Base-by-base conservation (phyloP, 2,113 vertebrate genomes). In the Apodemus speciosus region DNA sequence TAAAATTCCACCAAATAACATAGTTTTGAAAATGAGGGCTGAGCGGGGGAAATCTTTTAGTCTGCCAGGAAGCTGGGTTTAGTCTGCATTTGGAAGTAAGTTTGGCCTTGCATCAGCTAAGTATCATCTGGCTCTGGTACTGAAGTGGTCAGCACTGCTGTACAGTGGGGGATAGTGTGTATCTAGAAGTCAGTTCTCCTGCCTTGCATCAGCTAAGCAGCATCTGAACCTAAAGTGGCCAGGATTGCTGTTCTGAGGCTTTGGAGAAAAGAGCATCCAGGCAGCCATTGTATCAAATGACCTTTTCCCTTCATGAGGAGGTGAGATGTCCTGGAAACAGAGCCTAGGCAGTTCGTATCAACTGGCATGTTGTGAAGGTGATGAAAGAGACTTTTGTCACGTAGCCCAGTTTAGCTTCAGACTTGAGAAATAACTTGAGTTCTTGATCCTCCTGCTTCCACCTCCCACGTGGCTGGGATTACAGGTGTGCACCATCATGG, bases 181-280 rank as follows among this genome's bases (percentile, higher is more conserved):
- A 15, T 38, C 93, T 27, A 83, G 46, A 71, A 93, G 58, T 89
- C 8, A 77, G 92, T 96, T 90, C 91, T 93, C 25, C 9, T 66
- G 27, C 32, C 25, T 88, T 90, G 23, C 58, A 15, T 85, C 49
- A 85, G 13, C 72, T 86, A 51, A 35, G 62, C 64, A 35, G 95
- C 46, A 18, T 14, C 68, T 18, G 35, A 27, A 20, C 1, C 38
- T 58, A 35, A 66, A 66, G 64, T 35, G 64, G 64, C 30, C 40
- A 66, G 60, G 16, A 35, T 32, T 49, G 27, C 18, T 53, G 27
- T 80, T 4, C 72, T 75, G 81, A 85, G 62, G 40, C 46, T 71
- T 81, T 72, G 88, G 43, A 49, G 56, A 62, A 77, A 95, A 79
- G 86, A 85, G 6, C 18, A 14, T 77, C 25, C 69, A 76, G 86